These are phyloP conservation scores for Ceratina calcarata DNA, from an alignment of 1,140 invertebrate genomes.

Conservation along the genomic window DNA sequence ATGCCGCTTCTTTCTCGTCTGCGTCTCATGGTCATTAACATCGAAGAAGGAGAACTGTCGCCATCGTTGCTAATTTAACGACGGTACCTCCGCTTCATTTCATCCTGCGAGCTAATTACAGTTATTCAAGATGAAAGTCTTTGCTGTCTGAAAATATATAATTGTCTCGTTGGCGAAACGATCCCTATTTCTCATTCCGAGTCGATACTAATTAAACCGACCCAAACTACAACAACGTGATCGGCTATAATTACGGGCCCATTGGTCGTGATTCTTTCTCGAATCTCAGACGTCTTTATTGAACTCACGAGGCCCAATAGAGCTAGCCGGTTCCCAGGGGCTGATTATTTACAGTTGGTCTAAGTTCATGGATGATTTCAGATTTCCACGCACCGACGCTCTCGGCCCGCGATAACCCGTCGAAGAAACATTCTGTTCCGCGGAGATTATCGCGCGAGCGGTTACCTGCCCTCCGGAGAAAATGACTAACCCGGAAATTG, in stretches of 20 bases:
- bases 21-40: slow-evolving; percentile 58
- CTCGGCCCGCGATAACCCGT: slow-evolving; percentile 8
- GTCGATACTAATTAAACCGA: too few relatives aligned
- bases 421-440: background rate
- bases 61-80: slow-evolving; percentile 5
- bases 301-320: too few relatives aligned
- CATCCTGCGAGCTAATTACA: too few relatives aligned
- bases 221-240: background rate
- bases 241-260: background rate
- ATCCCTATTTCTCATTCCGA: too few relatives aligned
- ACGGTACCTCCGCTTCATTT: background rate
- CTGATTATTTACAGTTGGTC: slow-evolving; percentile 48
- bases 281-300: too few relatives aligned
- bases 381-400: slow-evolving; percentile 39
- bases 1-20: slow-evolving; percentile 34
- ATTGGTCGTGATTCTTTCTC: background rate
- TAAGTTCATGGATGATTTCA: slow-evolving; percentile 59
- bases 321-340: slow-evolving; percentile 27
- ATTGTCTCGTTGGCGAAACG: too few relatives aligned
- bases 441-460: background rate
- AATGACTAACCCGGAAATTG: slow-evolving; percentile 27
- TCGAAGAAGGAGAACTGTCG: slow-evolving; percentile 12
- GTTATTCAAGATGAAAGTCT: too few relatives aligned
- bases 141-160: too few relatives aligned
- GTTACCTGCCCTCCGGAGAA: background rate